These are phyloP conservation scores for Xestia sexstrigata DNA, from an alignment of 2,888 invertebrate species.

Conservation along the genomic window DNA sequence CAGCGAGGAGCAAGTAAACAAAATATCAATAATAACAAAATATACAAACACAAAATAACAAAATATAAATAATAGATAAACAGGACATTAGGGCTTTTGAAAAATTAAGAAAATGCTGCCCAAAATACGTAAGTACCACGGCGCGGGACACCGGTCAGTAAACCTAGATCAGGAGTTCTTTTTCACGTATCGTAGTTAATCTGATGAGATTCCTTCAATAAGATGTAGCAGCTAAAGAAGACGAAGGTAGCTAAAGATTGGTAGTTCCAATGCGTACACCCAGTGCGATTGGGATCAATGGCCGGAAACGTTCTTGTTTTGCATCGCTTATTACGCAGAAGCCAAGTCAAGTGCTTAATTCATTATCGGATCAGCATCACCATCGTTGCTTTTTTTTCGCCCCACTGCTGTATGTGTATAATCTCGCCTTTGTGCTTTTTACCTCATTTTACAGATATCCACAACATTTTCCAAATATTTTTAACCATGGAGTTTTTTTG, in stretches of 20 bases:
- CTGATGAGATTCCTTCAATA: neutral
- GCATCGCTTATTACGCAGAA: neutral
- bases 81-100: neutral
- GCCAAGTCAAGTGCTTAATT: neutral
- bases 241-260: neutral
- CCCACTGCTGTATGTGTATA: too few species aligned
- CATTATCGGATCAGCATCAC: neutral
- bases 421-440: neutral
- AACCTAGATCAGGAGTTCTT: neutral
- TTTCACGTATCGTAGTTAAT: neutral
- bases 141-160: neutral
- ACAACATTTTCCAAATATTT: neutral
- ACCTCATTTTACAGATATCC: neutral
- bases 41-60: too few species aligned
- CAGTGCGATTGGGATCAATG: constrained; percentile 15
- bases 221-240: neutral
- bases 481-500: neutral
- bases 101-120: neutral
- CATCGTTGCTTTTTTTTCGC: neutral
- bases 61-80: too few species aligned
- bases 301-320: neutral
- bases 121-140: neutral
- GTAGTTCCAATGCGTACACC: neutral
- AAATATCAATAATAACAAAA: too few species aligned
- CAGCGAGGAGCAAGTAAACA: neutral